Evolutionary conservation across 2,797 vertebrate genomes (phyloP).

Genomic region (Naso thynnoides): DNA sequence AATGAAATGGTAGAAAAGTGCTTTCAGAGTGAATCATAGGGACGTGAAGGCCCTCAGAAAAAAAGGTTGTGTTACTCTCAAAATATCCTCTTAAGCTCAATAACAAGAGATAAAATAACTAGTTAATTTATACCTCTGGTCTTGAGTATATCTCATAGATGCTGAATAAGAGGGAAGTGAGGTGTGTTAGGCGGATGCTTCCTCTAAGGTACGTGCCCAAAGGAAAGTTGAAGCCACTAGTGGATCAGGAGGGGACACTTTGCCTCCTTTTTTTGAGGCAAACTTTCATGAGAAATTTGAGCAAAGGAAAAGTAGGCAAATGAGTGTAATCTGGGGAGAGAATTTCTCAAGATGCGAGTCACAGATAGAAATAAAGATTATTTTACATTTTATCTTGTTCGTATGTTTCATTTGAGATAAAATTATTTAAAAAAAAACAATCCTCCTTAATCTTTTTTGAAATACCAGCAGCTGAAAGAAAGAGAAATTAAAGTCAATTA

Average conservation of each 20-base stretch:
- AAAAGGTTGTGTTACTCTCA: slow-evolving; percentile 44
- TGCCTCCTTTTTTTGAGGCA: slow-evolving; percentile 44
- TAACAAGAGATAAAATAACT: slow-evolving; percentile 55
- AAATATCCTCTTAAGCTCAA: slow-evolving; percentile 52
- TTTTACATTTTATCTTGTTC: not conserved
- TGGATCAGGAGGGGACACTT: slow-evolving; percentile 28
- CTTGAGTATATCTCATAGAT: slow-evolving; percentile 43
- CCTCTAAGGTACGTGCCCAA: slow-evolving; percentile 22
- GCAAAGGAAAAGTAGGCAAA: slow-evolving; percentile 45
- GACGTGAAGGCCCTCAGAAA: slow-evolving; percentile 44
- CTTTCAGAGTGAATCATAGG: slow-evolving; percentile 57
- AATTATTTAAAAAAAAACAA: not conserved
- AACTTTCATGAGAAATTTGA: slow-evolving; percentile 51
- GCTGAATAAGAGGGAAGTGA: slow-evolving; percentile 27
- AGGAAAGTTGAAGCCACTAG: slow-evolving; percentile 35
- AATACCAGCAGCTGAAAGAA: slow-evolving; percentile 3
- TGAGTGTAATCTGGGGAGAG: slow-evolving; percentile 38
- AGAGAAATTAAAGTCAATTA: slow-evolving; percentile 34
- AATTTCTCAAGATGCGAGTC: not conserved
- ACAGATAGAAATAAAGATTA: slow-evolving; percentile 1
- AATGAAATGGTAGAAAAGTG: slow-evolving; percentile 46
- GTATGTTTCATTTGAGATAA: slow-evolving; percentile 3
- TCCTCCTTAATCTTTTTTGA: not conserved
- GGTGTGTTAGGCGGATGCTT: slow-evolving; percentile 29
- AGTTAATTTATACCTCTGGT: slow-evolving; percentile 68